A percentile compares a stretch with the other conserved stretches of the same genome.
Conservation (phyloP, 2,888 invertebrate genomes). For the Listrodromus nycthemerus region DNA sequence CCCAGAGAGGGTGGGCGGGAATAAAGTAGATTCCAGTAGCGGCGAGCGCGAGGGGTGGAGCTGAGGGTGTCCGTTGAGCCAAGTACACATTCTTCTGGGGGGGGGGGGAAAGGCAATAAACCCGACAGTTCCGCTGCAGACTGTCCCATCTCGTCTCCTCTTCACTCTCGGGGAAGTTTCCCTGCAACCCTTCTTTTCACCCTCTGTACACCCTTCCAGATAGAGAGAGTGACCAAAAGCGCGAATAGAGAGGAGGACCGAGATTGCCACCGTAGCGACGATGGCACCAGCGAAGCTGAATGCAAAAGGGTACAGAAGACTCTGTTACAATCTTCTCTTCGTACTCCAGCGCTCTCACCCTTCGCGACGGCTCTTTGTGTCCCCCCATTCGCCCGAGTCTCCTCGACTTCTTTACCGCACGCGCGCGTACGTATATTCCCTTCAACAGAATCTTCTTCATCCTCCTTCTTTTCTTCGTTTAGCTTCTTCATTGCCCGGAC, state of each 20-base stretch:
- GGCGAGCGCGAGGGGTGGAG: slow-evolving; percentile 17
- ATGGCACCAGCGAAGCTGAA: slow-evolving; percentile 19
- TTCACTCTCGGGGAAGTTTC: not conserved
- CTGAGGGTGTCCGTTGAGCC: slow-evolving; percentile 44
- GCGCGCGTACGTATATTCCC: slow-evolving; percentile 4
- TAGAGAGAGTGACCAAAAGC: slow-evolving; percentile 7
- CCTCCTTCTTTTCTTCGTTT: slow-evolving; percentile 16
- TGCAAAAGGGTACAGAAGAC: slow-evolving; percentile 42
- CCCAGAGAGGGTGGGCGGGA: slow-evolving; percentile 5
- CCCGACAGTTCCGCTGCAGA: slow-evolving; percentile 6
- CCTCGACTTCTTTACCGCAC: slow-evolving; percentile 44
- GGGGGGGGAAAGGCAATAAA: slow-evolving; percentile 43
- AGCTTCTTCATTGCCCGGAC: slow-evolving; percentile 36
- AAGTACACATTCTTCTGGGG: slow-evolving; percentile 56
- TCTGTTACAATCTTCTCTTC: slow-evolving; percentile 39
- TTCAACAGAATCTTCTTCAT: not conserved
- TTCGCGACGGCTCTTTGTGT: slow-evolving; percentile 56
- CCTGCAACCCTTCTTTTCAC: not conserved
- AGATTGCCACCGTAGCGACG: not conserved
- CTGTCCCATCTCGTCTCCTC: slow-evolving; percentile 24
- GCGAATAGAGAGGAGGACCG: not conserved
- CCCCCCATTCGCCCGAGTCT: slow-evolving; percentile 41
- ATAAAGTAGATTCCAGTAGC: slow-evolving; percentile 45
- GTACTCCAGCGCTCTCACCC: slow-evolving; percentile 22
- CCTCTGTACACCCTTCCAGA: not conserved